Conservation (phyloP, 2,797 vertebrate genomes). For the Myripristis jacobus region DNA sequence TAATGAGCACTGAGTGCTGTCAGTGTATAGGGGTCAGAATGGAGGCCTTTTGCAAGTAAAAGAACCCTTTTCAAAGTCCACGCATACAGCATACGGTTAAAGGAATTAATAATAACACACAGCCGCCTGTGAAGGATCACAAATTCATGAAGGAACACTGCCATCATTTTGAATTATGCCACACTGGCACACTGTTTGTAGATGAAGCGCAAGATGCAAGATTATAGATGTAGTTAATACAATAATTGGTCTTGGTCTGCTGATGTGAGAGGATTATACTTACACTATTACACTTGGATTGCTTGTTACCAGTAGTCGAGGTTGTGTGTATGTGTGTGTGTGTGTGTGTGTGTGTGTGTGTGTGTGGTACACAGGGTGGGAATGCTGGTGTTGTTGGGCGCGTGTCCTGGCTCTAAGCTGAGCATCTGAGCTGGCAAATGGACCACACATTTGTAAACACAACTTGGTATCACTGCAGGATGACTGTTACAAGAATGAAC, state of each 20-base stretch:
- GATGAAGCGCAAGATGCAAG: constrained; percentile 9
- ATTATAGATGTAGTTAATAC: constrained; percentile 32
- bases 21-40: background rate
- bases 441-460: constrained; percentile 11
- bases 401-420: constrained; percentile 43
- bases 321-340: too few species aligned
- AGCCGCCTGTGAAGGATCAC: constrained; percentile 13
- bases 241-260: constrained; percentile 56
- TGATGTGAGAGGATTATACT: constrained; percentile 64
- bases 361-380: constrained; percentile 20
- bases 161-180: constrained; percentile 18
- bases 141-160: constrained; percentile 16
- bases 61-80: constrained; percentile 26
- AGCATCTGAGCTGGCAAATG: constrained; percentile 53
- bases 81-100: constrained; percentile 19
- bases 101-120: too few species aligned
- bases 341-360: too few species aligned
- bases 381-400: constrained; percentile 32
- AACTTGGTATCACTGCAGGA: constrained; percentile 19
- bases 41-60: constrained; percentile 4
- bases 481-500: constrained; percentile 18
- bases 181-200: constrained; percentile 35
- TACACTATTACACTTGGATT: constrained; percentile 56
- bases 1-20: constrained; percentile 11
- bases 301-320: constrained; percentile 49